A percentile compares a stretch with the other conserved stretches of the same genome.
Conservation (phyloP, 2,888 invertebrate genomes). For the Cetonia aurata region DNA sequence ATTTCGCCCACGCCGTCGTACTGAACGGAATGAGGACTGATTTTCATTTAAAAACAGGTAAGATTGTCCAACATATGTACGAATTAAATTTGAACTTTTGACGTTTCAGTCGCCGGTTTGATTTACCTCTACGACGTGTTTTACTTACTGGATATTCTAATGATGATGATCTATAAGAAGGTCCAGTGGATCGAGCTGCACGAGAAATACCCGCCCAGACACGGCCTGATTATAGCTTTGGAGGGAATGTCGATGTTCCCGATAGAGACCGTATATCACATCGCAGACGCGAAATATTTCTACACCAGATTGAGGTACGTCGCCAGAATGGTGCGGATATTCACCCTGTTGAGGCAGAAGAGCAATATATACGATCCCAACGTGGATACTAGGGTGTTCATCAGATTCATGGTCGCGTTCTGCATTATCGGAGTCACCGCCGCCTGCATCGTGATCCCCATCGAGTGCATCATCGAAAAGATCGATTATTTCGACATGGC, state of each 20-base stretch:
- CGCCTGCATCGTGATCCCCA: constrained; percentile 15
- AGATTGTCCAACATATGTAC: neutral
- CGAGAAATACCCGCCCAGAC: constrained; percentile 17
- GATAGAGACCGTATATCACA: constrained; percentile 10
- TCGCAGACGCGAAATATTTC: constrained; percentile 9
- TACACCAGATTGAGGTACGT: constrained; percentile 16
- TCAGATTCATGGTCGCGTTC: neutral
- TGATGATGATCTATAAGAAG: constrained; percentile 42
- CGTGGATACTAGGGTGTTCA: constrained; percentile 4
- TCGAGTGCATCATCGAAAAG: constrained; percentile 9
- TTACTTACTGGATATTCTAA: constrained; percentile 39
- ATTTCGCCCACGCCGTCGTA: constrained; percentile 26
- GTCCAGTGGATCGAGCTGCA: constrained; percentile 36
- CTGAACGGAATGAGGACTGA: constrained; percentile 7
- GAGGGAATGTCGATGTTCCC: constrained; percentile 34
- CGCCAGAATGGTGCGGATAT: constrained; percentile 23
- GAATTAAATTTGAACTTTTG: neutral
- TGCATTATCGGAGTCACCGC: constrained; percentile 13
- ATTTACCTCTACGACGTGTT: constrained; percentile 38
- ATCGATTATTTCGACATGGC: constrained; percentile 14
- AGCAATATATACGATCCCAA: constrained; percentile 11
- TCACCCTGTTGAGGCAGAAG: constrained; percentile 7
- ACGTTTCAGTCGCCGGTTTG: constrained; percentile 15
- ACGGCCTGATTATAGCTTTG: constrained; percentile 10
- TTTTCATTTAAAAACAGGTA: constrained; percentile 14